Evolutionary conservation across 2,888 invertebrate species (phyloP).

Genomic region (Ashinkailepas kermadecensis): DNA sequence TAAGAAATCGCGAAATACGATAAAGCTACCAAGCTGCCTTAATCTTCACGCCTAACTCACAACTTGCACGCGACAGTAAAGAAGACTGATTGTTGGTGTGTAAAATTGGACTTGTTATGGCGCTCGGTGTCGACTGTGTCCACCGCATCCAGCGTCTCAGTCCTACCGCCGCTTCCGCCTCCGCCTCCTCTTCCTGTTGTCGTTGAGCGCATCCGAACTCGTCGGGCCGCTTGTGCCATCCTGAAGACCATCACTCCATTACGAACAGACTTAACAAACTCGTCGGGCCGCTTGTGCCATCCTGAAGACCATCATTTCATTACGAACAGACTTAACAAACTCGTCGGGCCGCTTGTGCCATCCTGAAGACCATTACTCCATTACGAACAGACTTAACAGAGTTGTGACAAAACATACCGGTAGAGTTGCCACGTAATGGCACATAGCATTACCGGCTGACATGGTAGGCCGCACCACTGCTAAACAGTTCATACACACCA

Average conservation of each 20-base stretch:
- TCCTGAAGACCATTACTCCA: background rate
- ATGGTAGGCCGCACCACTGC: no score
- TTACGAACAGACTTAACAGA: no score
- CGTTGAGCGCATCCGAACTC: background rate
- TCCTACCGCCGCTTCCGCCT: background rate
- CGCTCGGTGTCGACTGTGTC: background rate
- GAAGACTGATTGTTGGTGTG: background rate
- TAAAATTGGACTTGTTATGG: background rate
- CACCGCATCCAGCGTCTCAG: background rate
- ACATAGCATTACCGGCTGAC: no score
- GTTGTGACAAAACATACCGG: no score
- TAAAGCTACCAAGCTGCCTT: background rate
- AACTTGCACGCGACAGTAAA: background rate
- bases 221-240: no score
- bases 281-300: no score
- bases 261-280: no score
- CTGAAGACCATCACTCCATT: no score
- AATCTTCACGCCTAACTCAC: background rate
- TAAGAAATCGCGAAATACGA: background rate
- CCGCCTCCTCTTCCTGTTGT: background rate
- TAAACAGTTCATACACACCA: no score
- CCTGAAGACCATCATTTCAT: no score
- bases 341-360: background rate
- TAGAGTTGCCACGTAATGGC: no score
- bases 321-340: no score